Evolutionary conservation across 1,140 invertebrate genomes (phyloP).

Genomic region (Leptinotarsa texana): DNA sequence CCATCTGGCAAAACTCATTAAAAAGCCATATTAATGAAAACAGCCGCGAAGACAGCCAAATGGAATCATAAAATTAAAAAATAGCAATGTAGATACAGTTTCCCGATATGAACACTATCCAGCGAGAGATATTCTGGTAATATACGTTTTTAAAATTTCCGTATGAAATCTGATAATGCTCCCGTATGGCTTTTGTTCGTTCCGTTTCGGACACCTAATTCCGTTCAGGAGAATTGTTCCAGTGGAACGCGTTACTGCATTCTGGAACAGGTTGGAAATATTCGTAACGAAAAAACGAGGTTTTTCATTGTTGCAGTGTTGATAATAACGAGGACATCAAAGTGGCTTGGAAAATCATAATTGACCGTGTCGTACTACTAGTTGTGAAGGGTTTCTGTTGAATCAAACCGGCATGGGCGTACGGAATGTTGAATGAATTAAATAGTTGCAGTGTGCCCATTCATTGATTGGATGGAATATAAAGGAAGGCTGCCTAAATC

Average conservation of each 20-base stretch:
- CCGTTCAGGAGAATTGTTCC: neutral
- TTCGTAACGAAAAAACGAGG: too few species aligned
- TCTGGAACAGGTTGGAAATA: too few species aligned
- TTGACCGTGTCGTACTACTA: too few species aligned
- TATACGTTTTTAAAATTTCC: neutral
- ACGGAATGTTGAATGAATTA: too few species aligned
- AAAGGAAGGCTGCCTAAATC: too few species aligned
- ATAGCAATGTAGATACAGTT: neutral
- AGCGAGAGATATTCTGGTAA: neutral
- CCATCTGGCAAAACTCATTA: neutral
- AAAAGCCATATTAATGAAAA: neutral
- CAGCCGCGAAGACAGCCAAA: neutral
- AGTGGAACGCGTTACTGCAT: neutral
- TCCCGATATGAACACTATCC: neutral
- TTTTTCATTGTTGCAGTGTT: too few species aligned
- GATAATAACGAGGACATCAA: too few species aligned
- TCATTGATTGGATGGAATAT: too few species aligned
- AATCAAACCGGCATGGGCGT: too few species aligned
- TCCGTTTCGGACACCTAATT: neutral
- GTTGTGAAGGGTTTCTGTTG: too few species aligned
- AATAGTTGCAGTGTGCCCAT: too few species aligned
- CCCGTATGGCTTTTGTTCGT: neutral
- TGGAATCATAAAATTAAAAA: neutral
- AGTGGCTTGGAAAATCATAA: too few species aligned
- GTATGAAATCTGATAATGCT: neutral